Base-by-base conservation (phyloP, 2,888 invertebrate species). In the Dione juno region DNA sequence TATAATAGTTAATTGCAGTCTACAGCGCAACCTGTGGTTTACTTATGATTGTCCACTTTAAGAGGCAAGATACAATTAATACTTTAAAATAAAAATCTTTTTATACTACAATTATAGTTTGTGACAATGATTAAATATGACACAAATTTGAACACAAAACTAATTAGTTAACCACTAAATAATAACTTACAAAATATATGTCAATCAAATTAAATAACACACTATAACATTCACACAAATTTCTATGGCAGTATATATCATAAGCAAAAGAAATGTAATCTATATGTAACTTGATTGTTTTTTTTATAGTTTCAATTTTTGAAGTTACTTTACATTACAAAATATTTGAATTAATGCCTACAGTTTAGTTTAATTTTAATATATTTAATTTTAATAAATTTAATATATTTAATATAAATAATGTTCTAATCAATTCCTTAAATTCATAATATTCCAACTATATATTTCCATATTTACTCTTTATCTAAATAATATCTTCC, bases 121-220 rank as follows among this genome's bases (percentile, higher is more conserved):
- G 88, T 86, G 91, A 89, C 88, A 84, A 77, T 82, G 82, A 81
- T 75, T 84, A 85, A 86, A 89, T 91, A 92, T 92, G 92, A 92
- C 92, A 92, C 92, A 87, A 89, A 84, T 87, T 89, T 92, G 92
- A 92, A 92, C 92, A 92, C 92, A 92, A 84, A 84, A 79, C 84
- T 81, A 84, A 84, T 82, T 84, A 83, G 82, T 83, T 82, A 82
- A 80, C 66, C 69, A 76, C 80, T 82, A 83, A 69, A 72, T 66
- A 74, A 74, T 67, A 74, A 74, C 67, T 69, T 66, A 70, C 40
- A 70, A n/a, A 77, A 77, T 74, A 54, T 50, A 37, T 64, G 75
- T 16, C 37, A 37, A 16, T 40, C 57, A 75, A 73, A 74, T 74
- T 75, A 76, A 76, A 67, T 78, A 75, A 76, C 71, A 75, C 73